Evolutionary conservation across 2,113 vertebrate species (phyloP).

Genomic region (Leuciscus idus): DNA sequence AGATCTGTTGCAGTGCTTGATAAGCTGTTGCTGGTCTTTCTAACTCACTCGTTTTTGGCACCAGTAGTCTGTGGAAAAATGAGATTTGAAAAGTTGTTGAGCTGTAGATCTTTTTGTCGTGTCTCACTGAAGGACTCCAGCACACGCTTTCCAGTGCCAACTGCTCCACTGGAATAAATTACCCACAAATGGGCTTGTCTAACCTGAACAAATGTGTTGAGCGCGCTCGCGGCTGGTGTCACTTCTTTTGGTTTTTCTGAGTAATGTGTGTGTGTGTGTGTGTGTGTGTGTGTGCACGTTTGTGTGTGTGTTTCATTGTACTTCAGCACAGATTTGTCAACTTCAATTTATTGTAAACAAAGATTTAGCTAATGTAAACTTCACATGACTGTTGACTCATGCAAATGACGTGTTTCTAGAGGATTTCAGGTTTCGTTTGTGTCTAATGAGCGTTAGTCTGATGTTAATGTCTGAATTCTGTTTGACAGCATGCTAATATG

Average conservation of each 20-base stretch:
- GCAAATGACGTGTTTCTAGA: not conserved
- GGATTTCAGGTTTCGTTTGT: not conserved
- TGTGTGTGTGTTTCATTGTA: conserved; percentile 7
- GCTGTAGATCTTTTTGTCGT: not conserved
- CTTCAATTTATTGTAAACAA: not conserved
- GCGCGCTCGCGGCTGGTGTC: not conserved
- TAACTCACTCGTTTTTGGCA: not conserved
- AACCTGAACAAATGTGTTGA: conserved; percentile 27
- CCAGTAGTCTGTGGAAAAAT: conserved; percentile 32
- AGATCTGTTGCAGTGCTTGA: not conserved
- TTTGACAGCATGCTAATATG: not conserved
- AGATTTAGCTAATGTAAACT: not conserved
- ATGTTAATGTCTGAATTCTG: not conserved
- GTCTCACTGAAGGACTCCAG: not conserved
- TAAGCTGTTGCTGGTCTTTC: not conserved
- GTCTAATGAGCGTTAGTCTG: conserved; percentile 1
- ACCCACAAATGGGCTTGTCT: conserved; percentile 5
- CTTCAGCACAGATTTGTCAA: not conserved
- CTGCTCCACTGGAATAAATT: conserved; percentile 9
- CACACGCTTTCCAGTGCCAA: not conserved
- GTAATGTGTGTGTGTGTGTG: not conserved
- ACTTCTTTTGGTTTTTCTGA: not conserved
- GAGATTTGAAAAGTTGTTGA: conserved; percentile 14
- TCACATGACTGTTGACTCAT: not conserved
- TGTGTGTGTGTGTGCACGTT: not conserved